Conservation (phyloP, 2,113 vertebrate genomes). For the Puffinus mauretanicus region DNA sequence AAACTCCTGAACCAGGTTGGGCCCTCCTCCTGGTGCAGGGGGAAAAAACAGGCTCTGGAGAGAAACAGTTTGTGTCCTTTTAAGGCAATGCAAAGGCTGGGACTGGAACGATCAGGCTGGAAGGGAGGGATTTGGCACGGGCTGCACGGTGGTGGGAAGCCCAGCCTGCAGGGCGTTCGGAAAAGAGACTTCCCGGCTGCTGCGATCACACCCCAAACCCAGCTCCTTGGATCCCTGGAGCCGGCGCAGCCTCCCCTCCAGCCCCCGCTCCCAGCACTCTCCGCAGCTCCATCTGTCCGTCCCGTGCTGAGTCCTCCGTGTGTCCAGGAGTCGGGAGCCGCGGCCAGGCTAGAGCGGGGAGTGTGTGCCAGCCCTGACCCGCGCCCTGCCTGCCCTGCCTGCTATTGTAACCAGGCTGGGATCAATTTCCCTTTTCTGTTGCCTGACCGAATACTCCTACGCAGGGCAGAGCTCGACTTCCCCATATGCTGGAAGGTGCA, state of each 20-base stretch:
- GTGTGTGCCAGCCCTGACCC: background rate
- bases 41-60: background rate
- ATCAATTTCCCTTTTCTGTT: background rate
- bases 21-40: background rate
- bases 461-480: accelerated
- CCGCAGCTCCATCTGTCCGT: background rate
- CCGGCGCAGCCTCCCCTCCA: background rate
- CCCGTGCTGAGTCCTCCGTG: background rate
- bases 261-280: background rate
- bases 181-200: background rate
- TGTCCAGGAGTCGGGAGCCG: background rate
- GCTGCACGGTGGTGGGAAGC: background rate
- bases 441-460: background rate
- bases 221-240: background rate
- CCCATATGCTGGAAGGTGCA: background rate
- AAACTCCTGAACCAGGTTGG: background rate
- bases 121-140: conserved; percentile 15
- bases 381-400: no score
- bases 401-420: background rate
- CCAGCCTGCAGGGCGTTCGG: background rate
- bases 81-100: conserved; percentile 65
- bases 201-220: background rate
- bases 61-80: conserved; percentile 62
- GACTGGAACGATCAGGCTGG: background rate
- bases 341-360: background rate